Base-by-base conservation (phyloP, 1,140 invertebrate genomes). In the Antheraea pernyi region DNA sequence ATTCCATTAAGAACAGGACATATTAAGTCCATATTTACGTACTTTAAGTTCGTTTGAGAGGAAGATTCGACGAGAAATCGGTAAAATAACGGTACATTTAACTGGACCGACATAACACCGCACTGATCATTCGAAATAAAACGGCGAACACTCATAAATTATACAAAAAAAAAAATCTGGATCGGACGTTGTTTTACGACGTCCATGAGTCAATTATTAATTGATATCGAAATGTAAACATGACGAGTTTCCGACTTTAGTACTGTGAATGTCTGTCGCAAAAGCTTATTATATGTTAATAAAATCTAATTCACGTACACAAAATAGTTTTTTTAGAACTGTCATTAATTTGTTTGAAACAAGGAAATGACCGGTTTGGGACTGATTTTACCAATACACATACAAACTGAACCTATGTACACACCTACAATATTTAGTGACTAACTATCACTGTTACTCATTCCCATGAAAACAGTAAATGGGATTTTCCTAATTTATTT, bases 111-210 rank as follows among this genome's bases (percentile, higher is more conserved):
- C 46, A 53, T 53, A 53, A 13, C 46, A 16, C 46, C 10, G 46
- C 46, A 53, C 13, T 53, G 46, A 53, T 53, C 46, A 53, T 53
- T 53, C 46, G 46, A 53, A 53, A 53, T 53, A 53, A 53, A 53
- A 53, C 46, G 46, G 46, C 46, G 16, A 53, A 53, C 46, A 53
- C 39, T 42, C 46, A 53, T 53, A 53, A 53, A 13, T 53, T 30
- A 30, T 30, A 30, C n/a, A n/a, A 6, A 53, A 53, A 53, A 53
- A 53, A 53, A 53, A 53, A 53, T 11, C 16, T 53, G 46, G 46
- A 53, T 53, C 46, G 46, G 46, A 53, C 46, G 46, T 53, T 53
- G 46, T 53, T 53, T 53, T 53, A 53, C 16, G 46, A 53, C 46
- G 46, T 53, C 46, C 46, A 13, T 53, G 13, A 53, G 13, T 53